phyloP scores from a whole-genome alignment of 1,140 invertebrate genomes.

The Nautilus pompilius region DNA sequence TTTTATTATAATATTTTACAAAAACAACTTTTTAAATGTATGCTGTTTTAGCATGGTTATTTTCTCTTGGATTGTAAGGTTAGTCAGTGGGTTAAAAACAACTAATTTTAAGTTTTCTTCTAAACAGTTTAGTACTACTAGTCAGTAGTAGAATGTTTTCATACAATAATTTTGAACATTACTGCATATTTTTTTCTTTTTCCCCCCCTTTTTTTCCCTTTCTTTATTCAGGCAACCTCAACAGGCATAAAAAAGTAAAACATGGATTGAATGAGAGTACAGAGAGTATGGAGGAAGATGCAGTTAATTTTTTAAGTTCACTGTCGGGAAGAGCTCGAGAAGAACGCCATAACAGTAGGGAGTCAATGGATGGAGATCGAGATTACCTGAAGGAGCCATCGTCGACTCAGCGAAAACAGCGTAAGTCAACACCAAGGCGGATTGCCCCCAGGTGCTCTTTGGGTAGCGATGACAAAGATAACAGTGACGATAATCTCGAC shows the following conservation, averaged over 20 bases:
- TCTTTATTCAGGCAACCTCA: slow-evolving; percentile 40
- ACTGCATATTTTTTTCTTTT: no score
- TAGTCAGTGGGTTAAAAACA: neutral
- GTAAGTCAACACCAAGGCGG: slow-evolving; percentile 27
- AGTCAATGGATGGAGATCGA: neutral
- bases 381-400: slow-evolving; percentile 15
- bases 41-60: no score
- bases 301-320: slow-evolving; percentile 34
- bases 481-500: no score
- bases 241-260: slow-evolving; percentile 50
- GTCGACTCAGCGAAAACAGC: slow-evolving; percentile 20
- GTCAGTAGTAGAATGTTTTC: neutral
- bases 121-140: no score
- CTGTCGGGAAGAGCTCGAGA: slow-evolving; percentile 9
- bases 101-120: neutral
- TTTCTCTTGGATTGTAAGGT: no score
- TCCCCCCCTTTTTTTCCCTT: neutral
- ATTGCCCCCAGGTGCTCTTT: no score
- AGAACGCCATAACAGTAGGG: neutral
- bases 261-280: slow-evolving; percentile 46
- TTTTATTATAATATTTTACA: no score
- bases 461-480: no score
- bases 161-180: no score
- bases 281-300: slow-evolving; percentile 44
- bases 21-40: no score